Evolutionary conservation across 2,888 invertebrate species (phyloP), one percentile per base, ranked within the genome.

Genomic region (Stomorhina lunata): DNA sequence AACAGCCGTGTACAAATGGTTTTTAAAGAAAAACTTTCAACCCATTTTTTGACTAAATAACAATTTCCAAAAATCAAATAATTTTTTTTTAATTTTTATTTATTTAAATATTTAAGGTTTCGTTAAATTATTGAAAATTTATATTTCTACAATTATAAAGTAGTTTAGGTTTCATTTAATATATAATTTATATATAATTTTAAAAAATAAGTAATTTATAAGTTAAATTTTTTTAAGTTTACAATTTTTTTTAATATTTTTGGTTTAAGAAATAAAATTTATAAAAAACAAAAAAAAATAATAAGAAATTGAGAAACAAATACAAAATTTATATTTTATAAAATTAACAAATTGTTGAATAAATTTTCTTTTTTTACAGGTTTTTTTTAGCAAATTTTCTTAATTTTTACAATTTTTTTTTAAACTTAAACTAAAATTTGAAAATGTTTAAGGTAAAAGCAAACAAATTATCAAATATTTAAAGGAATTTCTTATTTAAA

Each of bases 1-100:
- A 96, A 87, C 96, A 96, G 87, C 96, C 96, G 0, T 96, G 96
- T 88, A 95, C 95, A 9, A 95, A 95, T 86, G 90, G 90, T 0
- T 89, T 85, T 73, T 89, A 77, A 68, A 17, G 15, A n/a, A 4
- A 40, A 40, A 2, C 10, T 12, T 10, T 10, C 6, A 32, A 22
- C 2, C 0, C 12, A 4, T 27, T 25, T 65, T 15, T 22, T 27
- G n/a, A n/a, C n/a, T n/a, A n/a, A n/a, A 40, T 12, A 10, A 29
- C 7, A 25, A 7, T 37, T 20, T 25, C 15, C 5, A 48, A 50
- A 22, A 10, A 40, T 25, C 48, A 29, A 37, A 48, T 17, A 50
- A 15, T 4, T 43, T 32, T 53, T 50, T 50, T 27, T 73, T 63
- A 68, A 32, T 34, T n/a, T 50, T 22, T 66, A 53, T 81, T 80